Evolutionary conservation across 2,888 invertebrate species (phyloP).

Genomic region (Rhagonycha fulva): DNA sequence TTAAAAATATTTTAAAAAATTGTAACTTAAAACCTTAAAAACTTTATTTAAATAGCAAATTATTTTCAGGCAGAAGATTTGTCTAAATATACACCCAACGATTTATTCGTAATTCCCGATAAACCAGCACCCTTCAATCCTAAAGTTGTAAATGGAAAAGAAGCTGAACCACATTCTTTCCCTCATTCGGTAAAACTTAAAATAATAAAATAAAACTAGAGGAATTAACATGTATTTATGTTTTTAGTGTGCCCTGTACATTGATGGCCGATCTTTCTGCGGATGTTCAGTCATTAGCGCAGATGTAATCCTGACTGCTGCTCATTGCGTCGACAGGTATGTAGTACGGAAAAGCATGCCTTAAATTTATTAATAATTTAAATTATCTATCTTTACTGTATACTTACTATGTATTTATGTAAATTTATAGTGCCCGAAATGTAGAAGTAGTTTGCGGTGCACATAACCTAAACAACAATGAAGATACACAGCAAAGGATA

Average conservation of each 20-base stretch:
- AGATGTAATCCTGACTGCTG: conserved; percentile 59
- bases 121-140: not conserved
- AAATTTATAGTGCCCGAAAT: not conserved
- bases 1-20: no score
- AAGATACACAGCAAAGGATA: conserved; percentile 46
- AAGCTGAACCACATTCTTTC: conserved; percentile 28
- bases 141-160: conserved; percentile 1
- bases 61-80: not conserved
- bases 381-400: no score
- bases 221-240: not conserved
- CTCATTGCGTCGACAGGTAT: conserved; percentile 59
- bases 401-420: not conserved
- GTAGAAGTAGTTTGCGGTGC: conserved; percentile 38
- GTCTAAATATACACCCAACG: not conserved
- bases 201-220: not conserved
- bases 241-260: not conserved
- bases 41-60: not conserved
- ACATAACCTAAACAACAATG: conserved; percentile 42
- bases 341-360: no score
- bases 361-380: conserved; percentile 6
- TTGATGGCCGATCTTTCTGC: conserved; percentile 56
- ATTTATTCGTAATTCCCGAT: not conserved
- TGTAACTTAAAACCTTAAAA: no score
- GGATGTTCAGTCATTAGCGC: conserved; percentile 57
- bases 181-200: conserved; percentile 3